phyloP scores from a whole-genome alignment of 2,888 invertebrate genomes.

The Microchrysa polita region DNA sequence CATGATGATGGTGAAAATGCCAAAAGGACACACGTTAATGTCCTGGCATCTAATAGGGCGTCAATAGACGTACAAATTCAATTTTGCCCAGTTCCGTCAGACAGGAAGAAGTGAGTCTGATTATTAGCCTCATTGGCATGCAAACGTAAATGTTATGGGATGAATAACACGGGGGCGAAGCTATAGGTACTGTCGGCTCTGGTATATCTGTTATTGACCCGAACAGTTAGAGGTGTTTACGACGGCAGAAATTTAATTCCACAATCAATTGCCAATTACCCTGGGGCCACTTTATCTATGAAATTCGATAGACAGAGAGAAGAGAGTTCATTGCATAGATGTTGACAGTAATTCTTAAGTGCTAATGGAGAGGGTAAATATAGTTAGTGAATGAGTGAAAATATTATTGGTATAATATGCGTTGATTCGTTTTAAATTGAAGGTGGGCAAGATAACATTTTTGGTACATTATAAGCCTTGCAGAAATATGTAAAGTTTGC shows the following conservation, averaged over 20 bases:
- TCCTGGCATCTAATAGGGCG: slow-evolving; percentile 38
- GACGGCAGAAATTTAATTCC: slow-evolving; percentile 41
- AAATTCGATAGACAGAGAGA: no score
- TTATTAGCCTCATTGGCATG: slow-evolving; percentile 28
- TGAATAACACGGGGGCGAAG: neutral
- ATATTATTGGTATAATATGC: no score
- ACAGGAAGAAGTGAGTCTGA: neutral
- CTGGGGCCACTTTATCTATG: slow-evolving; percentile 9
- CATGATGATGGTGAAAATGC: neutral
- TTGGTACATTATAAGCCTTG: no score
- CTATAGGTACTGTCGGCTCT: neutral
- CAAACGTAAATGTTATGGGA: slow-evolving; percentile 9
- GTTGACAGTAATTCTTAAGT: no score
- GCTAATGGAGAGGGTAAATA: neutral
- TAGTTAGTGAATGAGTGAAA: no score
- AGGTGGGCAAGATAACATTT: no score
- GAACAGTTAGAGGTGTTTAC: slow-evolving; percentile 27
- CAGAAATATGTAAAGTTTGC: no score
- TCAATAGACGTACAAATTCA: slow-evolving; percentile 36
- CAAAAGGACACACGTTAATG: slow-evolving; percentile 3
- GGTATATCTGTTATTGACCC: slow-evolving; percentile 15
- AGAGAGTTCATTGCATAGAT: neutral
- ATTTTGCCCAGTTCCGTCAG: slow-evolving; percentile 24
- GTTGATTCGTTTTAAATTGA: no score
- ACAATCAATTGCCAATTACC: slow-evolving; percentile 39